phyloP scores from a whole-genome alignment of 2,113 vertebrate genomes.

The Petroica traversi region DNA sequence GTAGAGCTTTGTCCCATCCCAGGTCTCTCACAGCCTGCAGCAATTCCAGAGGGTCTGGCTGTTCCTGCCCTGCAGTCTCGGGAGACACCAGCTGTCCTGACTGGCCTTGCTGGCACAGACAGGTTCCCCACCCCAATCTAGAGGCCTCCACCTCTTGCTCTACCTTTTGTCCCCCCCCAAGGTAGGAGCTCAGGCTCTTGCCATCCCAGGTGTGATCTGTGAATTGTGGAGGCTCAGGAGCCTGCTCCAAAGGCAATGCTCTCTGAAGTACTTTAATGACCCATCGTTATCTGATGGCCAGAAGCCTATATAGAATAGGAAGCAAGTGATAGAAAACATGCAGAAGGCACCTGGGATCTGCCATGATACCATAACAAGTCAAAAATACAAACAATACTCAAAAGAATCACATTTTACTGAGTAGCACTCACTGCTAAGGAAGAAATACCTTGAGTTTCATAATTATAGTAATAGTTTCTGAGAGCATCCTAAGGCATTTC shows the following conservation, averaged over 20 bases:
- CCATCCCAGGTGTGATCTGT: not conserved
- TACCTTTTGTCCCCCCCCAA: not conserved
- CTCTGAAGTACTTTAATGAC: not conserved
- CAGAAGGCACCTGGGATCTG: not conserved
- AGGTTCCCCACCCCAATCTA: not conserved
- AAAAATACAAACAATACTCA: not conserved
- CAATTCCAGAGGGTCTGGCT: not conserved
- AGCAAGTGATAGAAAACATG: not conserved
- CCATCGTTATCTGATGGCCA: not conserved
- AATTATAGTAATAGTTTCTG: not conserved
- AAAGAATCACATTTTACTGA: not conserved
- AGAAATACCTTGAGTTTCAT: accelerated
- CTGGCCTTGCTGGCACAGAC: not conserved
- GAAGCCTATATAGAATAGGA: not conserved
- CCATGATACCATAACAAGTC: accelerated
- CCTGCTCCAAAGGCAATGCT: accelerated
- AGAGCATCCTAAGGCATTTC: not conserved
- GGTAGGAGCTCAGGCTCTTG: accelerated
- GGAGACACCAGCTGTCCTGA: not conserved
- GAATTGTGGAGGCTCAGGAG: not conserved
- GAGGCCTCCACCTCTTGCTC: not conserved
- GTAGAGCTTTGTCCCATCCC: not conserved
- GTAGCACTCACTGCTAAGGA: not conserved
- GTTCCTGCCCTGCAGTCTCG: accelerated
- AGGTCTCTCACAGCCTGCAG: not conserved